Percentiles rank a stretch among this genome's conserved stretches.
Evolutionary conservation across 2,113 vertebrate genomes (phyloP).

Genomic region (Laticauda laticaudata): DNA sequence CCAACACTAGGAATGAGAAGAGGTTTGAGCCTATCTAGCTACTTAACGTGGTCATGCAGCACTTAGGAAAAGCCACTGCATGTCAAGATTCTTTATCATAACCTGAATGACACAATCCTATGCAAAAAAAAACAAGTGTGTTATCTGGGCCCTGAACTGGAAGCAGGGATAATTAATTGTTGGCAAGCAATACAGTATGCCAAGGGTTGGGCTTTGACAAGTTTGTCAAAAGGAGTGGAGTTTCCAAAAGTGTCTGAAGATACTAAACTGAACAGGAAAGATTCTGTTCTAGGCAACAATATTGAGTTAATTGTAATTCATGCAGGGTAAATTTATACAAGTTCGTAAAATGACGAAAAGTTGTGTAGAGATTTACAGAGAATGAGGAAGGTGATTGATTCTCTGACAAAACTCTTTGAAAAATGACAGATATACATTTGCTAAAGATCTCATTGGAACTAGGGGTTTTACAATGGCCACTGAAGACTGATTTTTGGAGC

Average conservation of each 20-base stretch:
- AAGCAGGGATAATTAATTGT: background rate
- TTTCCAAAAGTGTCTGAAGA: background rate
- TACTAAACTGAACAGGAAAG: background rate
- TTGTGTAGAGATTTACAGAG: constrained; percentile 15
- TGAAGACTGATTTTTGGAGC: background rate
- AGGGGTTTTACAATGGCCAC: constrained; percentile 8
- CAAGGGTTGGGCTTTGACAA: background rate
- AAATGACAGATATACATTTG: constrained; percentile 5
- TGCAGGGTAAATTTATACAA: constrained; percentile 16
- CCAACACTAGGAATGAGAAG: background rate
- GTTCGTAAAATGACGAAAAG: constrained; percentile 12
- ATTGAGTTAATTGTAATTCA: background rate
- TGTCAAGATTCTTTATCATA: background rate
- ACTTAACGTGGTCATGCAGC: background rate
- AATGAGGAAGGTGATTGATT: background rate
- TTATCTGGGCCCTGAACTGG: too few species aligned
- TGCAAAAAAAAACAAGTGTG: background rate
- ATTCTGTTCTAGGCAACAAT: background rate
- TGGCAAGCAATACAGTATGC: background rate
- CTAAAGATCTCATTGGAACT: constrained; percentile 17
- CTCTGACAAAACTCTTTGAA: constrained; percentile 9
- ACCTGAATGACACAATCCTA: background rate
- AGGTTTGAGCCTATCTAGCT: background rate
- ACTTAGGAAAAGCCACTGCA: background rate
- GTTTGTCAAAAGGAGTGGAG: background rate